Conservation (phyloP, 2,797 vertebrate genomes). For the Brachyalestes nurse region DNA sequence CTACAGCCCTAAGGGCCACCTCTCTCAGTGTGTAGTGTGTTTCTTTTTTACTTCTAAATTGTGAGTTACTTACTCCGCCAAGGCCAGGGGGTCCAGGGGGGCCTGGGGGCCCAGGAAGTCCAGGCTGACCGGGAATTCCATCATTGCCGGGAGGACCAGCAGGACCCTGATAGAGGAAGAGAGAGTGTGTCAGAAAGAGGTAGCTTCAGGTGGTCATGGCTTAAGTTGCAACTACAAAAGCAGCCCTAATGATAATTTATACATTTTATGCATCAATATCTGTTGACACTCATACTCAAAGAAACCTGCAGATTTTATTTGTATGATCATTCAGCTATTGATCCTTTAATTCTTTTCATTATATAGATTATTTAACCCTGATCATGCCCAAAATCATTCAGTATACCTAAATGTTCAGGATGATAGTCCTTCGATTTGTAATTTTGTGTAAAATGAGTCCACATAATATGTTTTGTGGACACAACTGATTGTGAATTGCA, state of each 20-base stretch:
- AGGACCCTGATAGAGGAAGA: slow-evolving; percentile 77
- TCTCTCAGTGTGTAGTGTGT: not conserved
- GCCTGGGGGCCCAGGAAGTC: slow-evolving; percentile 87
- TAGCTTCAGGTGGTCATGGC: not conserved
- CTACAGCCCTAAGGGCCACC: not conserved
- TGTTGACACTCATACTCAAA: not conserved
- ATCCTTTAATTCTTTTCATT: not conserved
- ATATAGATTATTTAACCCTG: not conserved
- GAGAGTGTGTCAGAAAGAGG: slow-evolving; percentile 18
- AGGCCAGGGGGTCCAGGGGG: slow-evolving; percentile 91
- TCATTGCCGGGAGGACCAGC: slow-evolving; percentile 87
- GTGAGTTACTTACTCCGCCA: slow-evolving; percentile 88
- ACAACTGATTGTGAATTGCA: not conserved
- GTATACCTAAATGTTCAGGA: not conserved
- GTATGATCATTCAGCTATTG: not conserved
- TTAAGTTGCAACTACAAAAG: not conserved
- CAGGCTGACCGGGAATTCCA: slow-evolving; percentile 88
- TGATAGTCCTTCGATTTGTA: not conserved
- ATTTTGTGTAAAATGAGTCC: too few relatives aligned
- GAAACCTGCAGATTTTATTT: not conserved
- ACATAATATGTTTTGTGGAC: not conserved
- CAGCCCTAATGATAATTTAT: not conserved
- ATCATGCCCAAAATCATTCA: not conserved
- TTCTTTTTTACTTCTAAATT: not conserved
- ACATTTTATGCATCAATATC: slow-evolving; percentile 1